Evolutionary conservation across 2,113 vertebrate species (phyloP), one percentile per base, ranked within the genome.

Genomic region (Callionymus lyra): DNA sequence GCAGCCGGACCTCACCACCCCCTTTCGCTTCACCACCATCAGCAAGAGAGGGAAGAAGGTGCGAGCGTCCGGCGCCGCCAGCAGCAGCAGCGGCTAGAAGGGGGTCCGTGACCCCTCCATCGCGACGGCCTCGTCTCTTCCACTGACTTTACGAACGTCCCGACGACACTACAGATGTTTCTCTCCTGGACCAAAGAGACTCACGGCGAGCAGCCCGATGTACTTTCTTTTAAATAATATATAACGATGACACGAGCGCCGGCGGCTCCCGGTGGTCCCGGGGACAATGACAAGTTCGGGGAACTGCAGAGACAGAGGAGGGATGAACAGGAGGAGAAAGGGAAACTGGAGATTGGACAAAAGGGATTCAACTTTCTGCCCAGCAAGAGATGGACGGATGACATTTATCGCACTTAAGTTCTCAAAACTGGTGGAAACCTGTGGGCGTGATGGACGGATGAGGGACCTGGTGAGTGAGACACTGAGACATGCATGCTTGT

Each of bases 11-110:
- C 74, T 84, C 53, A 82, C 79, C 52, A 82, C 77, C 14, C 82
- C 82, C 13, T 88, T 88, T 63, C 85, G 85, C 44, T 88, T 84
- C 60, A 88, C 85, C 62, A 87, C 86, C 4, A 50, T 88, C 51
- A 85, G 82, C 65, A 87, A 86, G 72, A 72, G 82, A 53, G 82
- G 60, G 40, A 85, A 85, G 54, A 71, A 68, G 60, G 82, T 84
- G 38, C 82, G 84, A 1, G 81, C 82, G 34, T 80, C 81, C 6
- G 81, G 42, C 80, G 82, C 35, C 84, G 83, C 68, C 84, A 85
- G 62, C 54, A 62, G 57, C 56, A 56, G 69, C 59, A 55, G 65
- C 36, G 48, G 55, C 53, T 56, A 59, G 60, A 56, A 74, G 58
- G 59, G 64, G 63, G 45, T 53, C 65, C 55, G 64, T 66, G 67